Percentiles rank a stretch among this genome's conserved stretches.
Evolutionary conservation across 2,113 vertebrate genomes (phyloP).

Genomic region (Misgurnus anguillicaudatus): DNA sequence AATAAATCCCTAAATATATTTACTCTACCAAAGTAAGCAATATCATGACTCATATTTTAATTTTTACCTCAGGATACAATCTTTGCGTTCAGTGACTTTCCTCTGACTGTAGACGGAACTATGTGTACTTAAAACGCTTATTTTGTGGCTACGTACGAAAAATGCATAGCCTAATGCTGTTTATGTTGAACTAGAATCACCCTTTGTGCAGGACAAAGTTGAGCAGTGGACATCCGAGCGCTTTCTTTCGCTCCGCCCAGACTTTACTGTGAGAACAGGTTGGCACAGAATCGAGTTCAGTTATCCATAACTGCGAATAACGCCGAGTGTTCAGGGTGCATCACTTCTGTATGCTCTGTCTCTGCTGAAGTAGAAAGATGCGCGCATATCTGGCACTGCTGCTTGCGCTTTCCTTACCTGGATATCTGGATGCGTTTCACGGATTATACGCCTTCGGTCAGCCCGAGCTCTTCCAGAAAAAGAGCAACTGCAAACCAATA

Average conservation of each 20-base stretch:
- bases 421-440: constrained; percentile 70
- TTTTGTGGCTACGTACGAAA: too few species aligned
- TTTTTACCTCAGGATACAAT: too few species aligned
- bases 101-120: too few species aligned
- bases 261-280: constrained; percentile 60
- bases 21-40: too few species aligned
- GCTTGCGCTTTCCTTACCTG: constrained; percentile 1
- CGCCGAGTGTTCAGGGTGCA: neutral
- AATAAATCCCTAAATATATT: too few species aligned
- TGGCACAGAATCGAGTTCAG: constrained; percentile 22
- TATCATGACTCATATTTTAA: too few species aligned
- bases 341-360: neutral
- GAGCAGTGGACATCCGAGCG: constrained; percentile 47
- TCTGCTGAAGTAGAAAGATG: constrained; percentile 57
- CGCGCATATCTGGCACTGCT: constrained; percentile 49
- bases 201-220: neutral
- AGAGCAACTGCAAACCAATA: constrained; percentile 92
- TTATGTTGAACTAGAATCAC: too few species aligned
- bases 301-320: neutral
- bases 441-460: constrained; percentile 88
- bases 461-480: constrained; percentile 85
- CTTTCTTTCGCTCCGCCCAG: constrained; percentile 67
- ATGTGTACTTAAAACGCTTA: too few species aligned
- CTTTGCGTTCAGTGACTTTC: too few species aligned
- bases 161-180: too few species aligned